phyloP scores from a whole-genome alignment of 2,888 invertebrate species.

The Cryptus armator region DNA sequence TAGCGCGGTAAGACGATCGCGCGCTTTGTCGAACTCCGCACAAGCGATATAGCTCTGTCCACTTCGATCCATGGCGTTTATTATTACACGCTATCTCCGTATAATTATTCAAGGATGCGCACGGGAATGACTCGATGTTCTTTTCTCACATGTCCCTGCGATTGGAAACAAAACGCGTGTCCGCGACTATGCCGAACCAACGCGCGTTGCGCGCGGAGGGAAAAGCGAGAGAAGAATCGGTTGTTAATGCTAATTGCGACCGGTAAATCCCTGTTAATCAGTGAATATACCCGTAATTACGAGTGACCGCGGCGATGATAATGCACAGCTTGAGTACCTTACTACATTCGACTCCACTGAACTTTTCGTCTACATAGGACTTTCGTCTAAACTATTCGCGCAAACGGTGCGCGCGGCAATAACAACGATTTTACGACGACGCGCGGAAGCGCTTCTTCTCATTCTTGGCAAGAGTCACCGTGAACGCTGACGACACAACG shows the following conservation, averaged over 20 bases:
- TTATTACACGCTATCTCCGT: slow-evolving; percentile 3
- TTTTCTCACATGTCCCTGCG: not conserved
- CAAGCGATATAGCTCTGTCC: too few relatives aligned
- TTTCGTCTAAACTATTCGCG: slow-evolving; percentile 21
- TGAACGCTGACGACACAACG: slow-evolving; percentile 51
- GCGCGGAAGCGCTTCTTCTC: slow-evolving; percentile 19
- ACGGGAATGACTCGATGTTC: slow-evolving; percentile 23
- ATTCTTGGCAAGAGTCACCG: slow-evolving; percentile 43
- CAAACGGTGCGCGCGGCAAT: slow-evolving; percentile 39
- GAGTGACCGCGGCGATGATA: slow-evolving; percentile 65
- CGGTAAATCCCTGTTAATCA: slow-evolving; percentile 69
- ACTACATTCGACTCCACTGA: not conserved
- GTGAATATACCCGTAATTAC: slow-evolving; percentile 67
- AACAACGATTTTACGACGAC: slow-evolving; percentile 64
- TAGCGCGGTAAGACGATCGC: not conserved
- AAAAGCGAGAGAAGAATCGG: slow-evolving; percentile 63
- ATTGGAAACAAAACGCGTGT: slow-evolving; percentile 14
- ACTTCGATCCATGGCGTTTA: too few relatives aligned
- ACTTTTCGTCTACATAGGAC: slow-evolving; percentile 17
- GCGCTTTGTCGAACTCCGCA: too few relatives aligned
- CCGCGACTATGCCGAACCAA: slow-evolving; percentile 27
- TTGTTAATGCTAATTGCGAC: slow-evolving; percentile 68
- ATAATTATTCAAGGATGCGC: slow-evolving; percentile 9
- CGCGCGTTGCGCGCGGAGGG: slow-evolving; percentile 26
- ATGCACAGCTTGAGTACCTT: slow-evolving; percentile 30